Percentiles rank a stretch among this genome's conserved stretches.
Conservation (phyloP, 2,888 invertebrate species). For the Hylaea fasciaria region DNA sequence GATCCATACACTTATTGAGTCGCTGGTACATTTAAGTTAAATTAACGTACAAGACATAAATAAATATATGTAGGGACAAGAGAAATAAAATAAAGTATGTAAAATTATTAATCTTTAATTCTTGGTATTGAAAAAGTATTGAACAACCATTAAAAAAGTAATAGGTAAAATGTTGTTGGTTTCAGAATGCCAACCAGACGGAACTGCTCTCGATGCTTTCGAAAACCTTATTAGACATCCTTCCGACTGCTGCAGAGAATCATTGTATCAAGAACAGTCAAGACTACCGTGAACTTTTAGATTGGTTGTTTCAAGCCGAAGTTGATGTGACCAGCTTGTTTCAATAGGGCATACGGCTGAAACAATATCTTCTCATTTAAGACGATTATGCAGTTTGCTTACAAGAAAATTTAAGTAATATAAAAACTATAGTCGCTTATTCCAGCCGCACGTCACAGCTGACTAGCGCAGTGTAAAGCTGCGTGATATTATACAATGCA, state of each 20-base stretch:
- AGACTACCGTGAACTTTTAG: constrained; percentile 41
- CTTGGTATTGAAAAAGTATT: no score
- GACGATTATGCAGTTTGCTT: not conserved
- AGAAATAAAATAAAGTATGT: not conserved
- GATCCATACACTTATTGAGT: no score
- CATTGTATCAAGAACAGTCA: constrained; percentile 44
- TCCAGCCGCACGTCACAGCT: no score
- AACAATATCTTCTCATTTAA: not conserved
- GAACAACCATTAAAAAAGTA: no score
- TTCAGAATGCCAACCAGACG: constrained; percentile 55
- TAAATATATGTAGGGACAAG: no score
- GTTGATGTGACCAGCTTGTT: constrained; percentile 22
- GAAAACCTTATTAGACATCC: constrained; percentile 42
- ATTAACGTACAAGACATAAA: no score
- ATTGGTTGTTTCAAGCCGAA: constrained; percentile 41
- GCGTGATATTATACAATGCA: no score
- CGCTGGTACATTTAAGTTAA: no score
- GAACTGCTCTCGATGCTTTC: constrained; percentile 51
- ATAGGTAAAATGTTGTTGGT: constrained; percentile 9
- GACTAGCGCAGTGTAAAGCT: no score
- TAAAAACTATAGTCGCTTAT: no score
- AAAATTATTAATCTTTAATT: not conserved
- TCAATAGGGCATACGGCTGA: not conserved
- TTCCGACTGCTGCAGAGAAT: constrained; percentile 42
- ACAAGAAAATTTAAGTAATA: no score